Percentiles rank a stretch among this genome's conserved stretches.
These are phyloP conservation scores for Crocodylus rhombifer DNA, from an alignment of 2,797 vertebrate genomes.

Conservation along the genomic window DNA sequence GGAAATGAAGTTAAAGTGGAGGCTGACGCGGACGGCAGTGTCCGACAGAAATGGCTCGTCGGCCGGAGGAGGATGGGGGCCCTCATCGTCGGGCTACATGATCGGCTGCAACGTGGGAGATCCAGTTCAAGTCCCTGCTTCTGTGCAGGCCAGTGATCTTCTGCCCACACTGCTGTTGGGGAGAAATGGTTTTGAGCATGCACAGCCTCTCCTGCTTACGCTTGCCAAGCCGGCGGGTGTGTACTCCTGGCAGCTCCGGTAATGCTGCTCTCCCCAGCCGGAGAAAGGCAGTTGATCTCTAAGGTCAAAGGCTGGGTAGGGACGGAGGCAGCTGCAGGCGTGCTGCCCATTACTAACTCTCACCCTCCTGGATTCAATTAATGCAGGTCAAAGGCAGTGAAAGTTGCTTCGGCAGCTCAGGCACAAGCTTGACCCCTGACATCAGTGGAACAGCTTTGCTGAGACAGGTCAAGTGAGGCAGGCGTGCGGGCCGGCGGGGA, in stretches of 20 bases:
- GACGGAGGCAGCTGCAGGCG: background rate
- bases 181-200: too few species aligned
- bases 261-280: background rate
- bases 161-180: too few species aligned
- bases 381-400: background rate
- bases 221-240: too few species aligned
- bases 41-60: too few species aligned
- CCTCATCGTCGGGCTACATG: too few species aligned
- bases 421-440: background rate
- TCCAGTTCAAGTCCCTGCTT: too few species aligned
- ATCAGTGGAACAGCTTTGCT: background rate
- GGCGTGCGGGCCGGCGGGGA: background rate
- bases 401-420: background rate
- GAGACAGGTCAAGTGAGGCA: background rate
- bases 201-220: too few species aligned
- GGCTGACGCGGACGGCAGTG: too few species aligned
- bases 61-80: too few species aligned
- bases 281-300: background rate
- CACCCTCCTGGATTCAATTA: background rate
- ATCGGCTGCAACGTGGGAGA: too few species aligned
- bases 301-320: background rate
- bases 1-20: too few species aligned
- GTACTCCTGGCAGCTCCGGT: background rate
- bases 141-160: too few species aligned
- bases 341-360: background rate